Evolutionary conservation across 2,888 invertebrate species (phyloP).

Genomic region (Vannuccia rotundouncinata): DNA sequence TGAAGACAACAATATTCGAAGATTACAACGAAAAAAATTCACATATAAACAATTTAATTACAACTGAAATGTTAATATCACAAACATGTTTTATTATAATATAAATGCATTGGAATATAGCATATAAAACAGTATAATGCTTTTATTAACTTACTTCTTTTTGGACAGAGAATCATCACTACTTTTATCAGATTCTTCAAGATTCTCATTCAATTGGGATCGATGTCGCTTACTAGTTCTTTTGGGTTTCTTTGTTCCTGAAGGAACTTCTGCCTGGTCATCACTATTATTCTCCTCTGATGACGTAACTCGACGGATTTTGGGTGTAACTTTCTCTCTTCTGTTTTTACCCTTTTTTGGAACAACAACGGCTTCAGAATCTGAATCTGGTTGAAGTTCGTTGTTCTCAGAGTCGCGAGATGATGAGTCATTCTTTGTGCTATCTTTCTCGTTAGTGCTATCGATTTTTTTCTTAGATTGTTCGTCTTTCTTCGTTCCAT

Average conservation of each 20-base stretch:
- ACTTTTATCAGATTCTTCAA: not conserved
- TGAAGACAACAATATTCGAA: no score
- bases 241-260: not conserved
- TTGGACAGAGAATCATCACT: not conserved
- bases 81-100: no score
- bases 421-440: not conserved
- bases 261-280: not conserved
- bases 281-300: not conserved
- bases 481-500: not conserved
- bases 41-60: no score
- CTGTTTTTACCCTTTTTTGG: not conserved
- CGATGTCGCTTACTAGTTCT: not conserved
- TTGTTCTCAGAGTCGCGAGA: not conserved
- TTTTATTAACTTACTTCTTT: not conserved
- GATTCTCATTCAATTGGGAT: no score
- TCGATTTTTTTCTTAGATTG: not conserved
- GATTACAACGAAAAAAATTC: no score
- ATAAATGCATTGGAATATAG: no score
- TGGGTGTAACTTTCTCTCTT: not conserved
- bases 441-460: not conserved
- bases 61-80: no score
- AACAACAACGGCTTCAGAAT: not conserved
- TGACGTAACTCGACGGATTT: not conserved
- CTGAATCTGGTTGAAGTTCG: not conserved
- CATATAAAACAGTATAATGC: no score